phyloP scores from a whole-genome alignment of 92 coral and sea anemone species.

The Isaurus tuberculatus region DNA sequence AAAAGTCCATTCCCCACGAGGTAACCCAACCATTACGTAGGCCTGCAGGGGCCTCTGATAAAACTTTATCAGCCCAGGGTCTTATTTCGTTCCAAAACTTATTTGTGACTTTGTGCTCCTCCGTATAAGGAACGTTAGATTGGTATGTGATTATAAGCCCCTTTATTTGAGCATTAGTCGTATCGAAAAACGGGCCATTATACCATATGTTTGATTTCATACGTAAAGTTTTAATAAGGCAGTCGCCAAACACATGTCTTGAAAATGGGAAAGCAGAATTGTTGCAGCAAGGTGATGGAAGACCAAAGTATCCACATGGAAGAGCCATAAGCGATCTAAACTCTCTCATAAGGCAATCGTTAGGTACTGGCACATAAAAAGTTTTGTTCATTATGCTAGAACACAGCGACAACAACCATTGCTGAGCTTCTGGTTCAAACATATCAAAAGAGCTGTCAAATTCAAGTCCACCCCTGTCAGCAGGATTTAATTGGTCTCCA shows the following conservation, averaged over 20 bases:
- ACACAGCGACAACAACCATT: slow-evolving; percentile 75
- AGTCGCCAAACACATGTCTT: slow-evolving; percentile 40
- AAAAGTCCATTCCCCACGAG: slow-evolving; percentile 65
- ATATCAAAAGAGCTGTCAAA: slow-evolving; percentile 72
- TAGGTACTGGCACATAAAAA: slow-evolving; percentile 44
- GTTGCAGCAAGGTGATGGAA: slow-evolving; percentile 51
- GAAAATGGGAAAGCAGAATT: slow-evolving; percentile 71
- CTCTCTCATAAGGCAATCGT: slow-evolving; percentile 55
- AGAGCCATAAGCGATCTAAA: slow-evolving; percentile 7
- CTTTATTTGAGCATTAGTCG: slow-evolving; percentile 21
- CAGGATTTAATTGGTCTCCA: slow-evolving; percentile 85
- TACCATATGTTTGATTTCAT: neutral
- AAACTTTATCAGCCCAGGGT: slow-evolving; percentile 61
- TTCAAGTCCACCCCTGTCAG: slow-evolving; percentile 75
- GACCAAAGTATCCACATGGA: neutral
- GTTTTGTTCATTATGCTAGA: slow-evolving; percentile 59
- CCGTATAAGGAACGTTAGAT: slow-evolving; percentile 69
- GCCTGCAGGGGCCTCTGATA: slow-evolving; percentile 76
- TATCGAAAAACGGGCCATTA: slow-evolving; percentile 48
- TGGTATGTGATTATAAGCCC: slow-evolving; percentile 58
- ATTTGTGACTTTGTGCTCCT: slow-evolving; percentile 71
- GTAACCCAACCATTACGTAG: slow-evolving; percentile 81
- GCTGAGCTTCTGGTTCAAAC: slow-evolving; percentile 70
- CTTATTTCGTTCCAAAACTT: slow-evolving; percentile 72
- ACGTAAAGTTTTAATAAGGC: slow-evolving; percentile 2